Conservation (phyloP, 1,140 invertebrate genomes). For the Zaprionus lachaisei region DNA sequence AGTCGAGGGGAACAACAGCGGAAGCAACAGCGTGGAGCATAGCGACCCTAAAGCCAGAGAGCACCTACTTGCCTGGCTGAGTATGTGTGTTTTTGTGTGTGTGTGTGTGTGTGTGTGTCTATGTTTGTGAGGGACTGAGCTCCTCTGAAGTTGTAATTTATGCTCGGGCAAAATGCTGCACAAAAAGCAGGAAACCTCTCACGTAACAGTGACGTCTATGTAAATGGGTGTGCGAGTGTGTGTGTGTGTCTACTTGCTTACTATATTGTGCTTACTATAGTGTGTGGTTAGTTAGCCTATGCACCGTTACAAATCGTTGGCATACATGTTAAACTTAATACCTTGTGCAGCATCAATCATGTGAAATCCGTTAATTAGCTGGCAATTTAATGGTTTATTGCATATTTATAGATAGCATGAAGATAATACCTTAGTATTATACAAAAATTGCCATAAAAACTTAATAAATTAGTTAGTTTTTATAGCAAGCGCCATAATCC, state of each 20-base stretch:
- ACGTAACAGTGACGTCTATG: slow-evolving; percentile 54
- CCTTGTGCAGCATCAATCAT: slow-evolving; percentile 52
- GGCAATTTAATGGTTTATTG: background rate
- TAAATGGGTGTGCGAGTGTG: slow-evolving; percentile 13
- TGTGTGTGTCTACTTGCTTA: slow-evolving; percentile 4
- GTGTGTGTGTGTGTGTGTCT: background rate
- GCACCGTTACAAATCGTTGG: slow-evolving; percentile 44
- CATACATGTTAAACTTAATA: slow-evolving; percentile 59
- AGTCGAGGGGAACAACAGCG: slow-evolving; percentile 4
- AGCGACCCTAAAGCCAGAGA: slow-evolving; percentile 27
- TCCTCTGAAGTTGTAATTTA: slow-evolving; percentile 79
- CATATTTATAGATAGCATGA: background rate
- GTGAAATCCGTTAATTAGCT: slow-evolving; percentile 1
- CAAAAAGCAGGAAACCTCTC: slow-evolving; percentile 54
- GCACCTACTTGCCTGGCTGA: slow-evolving; percentile 11
- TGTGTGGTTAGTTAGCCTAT: slow-evolving; percentile 53
- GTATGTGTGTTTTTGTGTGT: background rate
- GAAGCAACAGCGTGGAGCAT: background rate
- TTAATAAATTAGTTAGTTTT: background rate
- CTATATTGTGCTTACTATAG: background rate
- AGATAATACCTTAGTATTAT: background rate
- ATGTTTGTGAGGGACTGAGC: background rate
- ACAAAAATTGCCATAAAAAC: background rate
- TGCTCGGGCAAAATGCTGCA: slow-evolving; percentile 77
- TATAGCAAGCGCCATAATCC: background rate